Evolutionary conservation across 2,797 vertebrate species (phyloP).

Genomic region (Acanthopagrus latus): DNA sequence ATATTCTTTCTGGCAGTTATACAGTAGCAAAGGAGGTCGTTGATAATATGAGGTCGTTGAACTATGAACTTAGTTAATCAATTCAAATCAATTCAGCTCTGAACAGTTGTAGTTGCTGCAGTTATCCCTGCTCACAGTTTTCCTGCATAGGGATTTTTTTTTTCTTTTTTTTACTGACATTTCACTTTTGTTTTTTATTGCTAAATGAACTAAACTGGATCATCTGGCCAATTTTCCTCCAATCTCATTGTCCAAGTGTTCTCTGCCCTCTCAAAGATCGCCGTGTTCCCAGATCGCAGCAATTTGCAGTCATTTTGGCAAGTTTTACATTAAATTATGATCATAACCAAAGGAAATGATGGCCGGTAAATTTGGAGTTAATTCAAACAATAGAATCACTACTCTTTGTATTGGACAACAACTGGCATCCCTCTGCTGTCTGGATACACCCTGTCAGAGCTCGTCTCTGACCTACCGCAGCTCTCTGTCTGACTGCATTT

Average conservation of each 20-base stretch:
- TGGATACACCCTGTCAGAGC: slow-evolving; percentile 1
- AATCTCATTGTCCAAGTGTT: not conserved
- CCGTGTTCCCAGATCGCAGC: not conserved
- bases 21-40: too few species aligned
- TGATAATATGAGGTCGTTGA: too few species aligned
- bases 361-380: not conserved
- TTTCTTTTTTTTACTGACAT: not conserved
- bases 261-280: not conserved
- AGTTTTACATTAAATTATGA: not conserved
- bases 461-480: slow-evolving; percentile 14
- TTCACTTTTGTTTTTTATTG: not conserved
- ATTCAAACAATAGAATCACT: not conserved
- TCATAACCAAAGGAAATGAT: not conserved
- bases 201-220: not conserved
- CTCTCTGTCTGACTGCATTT: slow-evolving; percentile 45
- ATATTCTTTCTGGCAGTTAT: too few species aligned
- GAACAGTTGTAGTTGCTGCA: too few species aligned
- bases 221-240: not conserved
- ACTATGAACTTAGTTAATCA: too few species aligned
- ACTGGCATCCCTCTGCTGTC: slow-evolving; percentile 1
- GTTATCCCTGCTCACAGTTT: too few species aligned
- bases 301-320: not conserved
- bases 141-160: too few species aligned
- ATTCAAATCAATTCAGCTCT: not conserved
- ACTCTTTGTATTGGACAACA: not conserved